Conservation (phyloP, 1,140 invertebrate genomes). For the Proctacanthus coquilletti region DNA sequence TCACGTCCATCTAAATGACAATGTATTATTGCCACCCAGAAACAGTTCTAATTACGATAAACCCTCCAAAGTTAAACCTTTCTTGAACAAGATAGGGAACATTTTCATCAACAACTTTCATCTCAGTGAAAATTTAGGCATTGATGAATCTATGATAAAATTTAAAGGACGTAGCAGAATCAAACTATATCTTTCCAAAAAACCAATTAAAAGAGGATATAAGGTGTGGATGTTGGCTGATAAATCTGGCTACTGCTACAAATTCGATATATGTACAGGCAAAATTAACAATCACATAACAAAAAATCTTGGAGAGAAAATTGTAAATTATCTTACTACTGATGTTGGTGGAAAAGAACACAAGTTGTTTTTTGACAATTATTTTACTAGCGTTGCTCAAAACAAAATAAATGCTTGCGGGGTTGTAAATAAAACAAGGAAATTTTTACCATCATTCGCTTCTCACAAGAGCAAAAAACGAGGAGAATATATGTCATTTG, state of each 20-base stretch:
- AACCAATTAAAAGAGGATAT: slow-evolving; percentile 18
- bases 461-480: no score
- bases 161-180: slow-evolving; percentile 16
- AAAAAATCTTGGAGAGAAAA: background rate
- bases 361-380: no score
- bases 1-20: background rate
- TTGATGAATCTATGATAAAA: slow-evolving; percentile 19
- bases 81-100: background rate
- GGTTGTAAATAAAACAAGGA: no score
- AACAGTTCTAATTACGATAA: background rate
- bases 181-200: slow-evolving; percentile 19
- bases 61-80: background rate
- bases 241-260: background rate
- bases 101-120: background rate
- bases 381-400: no score
- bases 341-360: no score
- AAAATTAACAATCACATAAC: background rate
- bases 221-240: slow-evolving; percentile 15
- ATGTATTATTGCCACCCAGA: background rate
- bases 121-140: background rate
- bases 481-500: no score
- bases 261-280: background rate
- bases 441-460: no score
- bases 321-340: no score
- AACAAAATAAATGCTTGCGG: no score